Base-by-base conservation (phyloP, 2,888 invertebrate genomes). In the Phymatocera aterrima region DNA sequence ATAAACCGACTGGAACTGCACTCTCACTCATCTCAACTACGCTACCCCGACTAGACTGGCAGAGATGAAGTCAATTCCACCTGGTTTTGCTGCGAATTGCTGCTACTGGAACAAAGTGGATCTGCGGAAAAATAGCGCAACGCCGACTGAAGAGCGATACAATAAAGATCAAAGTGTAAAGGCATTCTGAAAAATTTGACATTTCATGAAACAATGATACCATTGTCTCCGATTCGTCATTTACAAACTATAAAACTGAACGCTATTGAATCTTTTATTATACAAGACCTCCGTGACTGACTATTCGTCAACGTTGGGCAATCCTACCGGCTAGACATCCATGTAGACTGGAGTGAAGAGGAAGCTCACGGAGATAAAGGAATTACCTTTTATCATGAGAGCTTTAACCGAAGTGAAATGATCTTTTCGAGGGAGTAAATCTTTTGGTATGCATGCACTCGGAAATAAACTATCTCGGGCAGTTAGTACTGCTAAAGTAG, bases 141-240 rank as follows among this genome's bases (percentile, higher is more conserved):
- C 74, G 57, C 21, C 40, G 37, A 24, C 74, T 12, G 8, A 75
- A 75, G 24, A 6, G 6, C 24, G 40, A 28, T 28, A 57, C 54
- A 57, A 75, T 75, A 24, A 75, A 75, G 57, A 40, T 57, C 57
- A 54, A 54, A 75, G 57, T 54, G 74, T 40, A 57, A 57, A 57
- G 74, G 57, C 57, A 40, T 37, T 24, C 12, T 31, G 34, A 18
- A 72, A 68, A 72, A 72, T 72, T 8, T 2, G 8, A 3, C 10
- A 24, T 10, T 51, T 34, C 18, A 72, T 4, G 21, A 34, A 72
- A 34, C 72, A 12, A 46, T 8, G 34, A 31, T 6, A 12, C 5
- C 51, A n/a, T 31, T n/a, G 12, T 72, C 46, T 24, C 37, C 46
- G 24, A 12, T 24, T 24, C 46, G 3, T 68, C 24, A 46, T 21